phyloP scores from a whole-genome alignment of 1,140 invertebrate genomes.

The Amyelois transitella region DNA sequence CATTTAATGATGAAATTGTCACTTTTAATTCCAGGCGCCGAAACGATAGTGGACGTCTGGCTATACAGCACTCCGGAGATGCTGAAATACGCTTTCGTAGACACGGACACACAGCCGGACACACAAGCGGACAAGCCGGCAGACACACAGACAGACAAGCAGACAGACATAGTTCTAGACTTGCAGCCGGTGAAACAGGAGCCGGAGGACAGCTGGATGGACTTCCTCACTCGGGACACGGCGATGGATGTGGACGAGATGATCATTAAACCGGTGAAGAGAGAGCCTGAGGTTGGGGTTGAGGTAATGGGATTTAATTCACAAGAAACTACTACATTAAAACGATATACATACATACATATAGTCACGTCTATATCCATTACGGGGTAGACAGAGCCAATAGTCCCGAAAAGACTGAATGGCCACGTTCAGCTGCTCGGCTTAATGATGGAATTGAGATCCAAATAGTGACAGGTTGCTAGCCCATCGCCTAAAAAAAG shows the following conservation, averaged over 20 bases:
- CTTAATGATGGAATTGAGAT: too few relatives aligned
- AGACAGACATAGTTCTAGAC: constrained; percentile 3
- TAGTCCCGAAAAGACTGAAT: too few relatives aligned
- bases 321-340: too few relatives aligned
- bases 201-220: constrained; percentile 47
- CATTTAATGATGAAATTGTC: too few relatives aligned
- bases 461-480: too few relatives aligned
- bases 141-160: neutral
- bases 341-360: neutral
- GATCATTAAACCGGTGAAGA: constrained; percentile 48
- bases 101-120: constrained; percentile 13
- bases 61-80: constrained; percentile 73
- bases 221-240: constrained; percentile 54
- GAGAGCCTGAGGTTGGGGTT: constrained; percentile 16
- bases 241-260: constrained; percentile 61
- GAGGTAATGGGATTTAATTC: neutral
- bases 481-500: too few relatives aligned
- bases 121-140: too few relatives aligned
- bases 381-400: too few relatives aligned
- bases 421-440: too few relatives aligned
- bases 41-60: constrained; percentile 84
- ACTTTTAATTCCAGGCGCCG: constrained; percentile 77
- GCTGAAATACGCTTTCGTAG: constrained; percentile 50
- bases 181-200: constrained; percentile 7
- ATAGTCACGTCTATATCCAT: too few relatives aligned